These are phyloP conservation scores for Lepidocyrtoides sp. DNA, from an alignment of 2,888 invertebrate genomes.

Conservation along the genomic window DNA sequence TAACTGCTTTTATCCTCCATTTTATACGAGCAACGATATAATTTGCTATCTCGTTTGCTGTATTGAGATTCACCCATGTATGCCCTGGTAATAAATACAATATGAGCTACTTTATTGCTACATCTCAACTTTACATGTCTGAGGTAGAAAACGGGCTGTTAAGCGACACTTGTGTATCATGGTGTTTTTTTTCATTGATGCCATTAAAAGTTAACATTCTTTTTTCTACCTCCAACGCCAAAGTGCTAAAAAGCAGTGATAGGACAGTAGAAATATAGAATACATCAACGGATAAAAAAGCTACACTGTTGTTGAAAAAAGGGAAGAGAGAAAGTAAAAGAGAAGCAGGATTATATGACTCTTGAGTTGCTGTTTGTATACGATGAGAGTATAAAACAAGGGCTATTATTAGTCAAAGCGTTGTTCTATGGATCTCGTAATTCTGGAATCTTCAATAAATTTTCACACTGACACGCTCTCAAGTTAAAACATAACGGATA, in stretches of 20 bases:
- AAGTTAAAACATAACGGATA: conserved; percentile 28
- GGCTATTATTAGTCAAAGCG: conserved; percentile 27
- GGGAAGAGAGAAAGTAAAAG: no score
- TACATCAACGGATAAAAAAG: conserved; percentile 18
- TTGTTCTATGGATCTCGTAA: conserved; percentile 41
- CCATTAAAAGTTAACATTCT: conserved; percentile 57
- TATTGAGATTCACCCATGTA: conserved; percentile 14
- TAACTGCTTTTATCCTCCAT: not conserved
- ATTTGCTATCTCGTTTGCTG: not conserved
- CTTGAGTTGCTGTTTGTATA: not conserved
- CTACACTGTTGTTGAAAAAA: not conserved
- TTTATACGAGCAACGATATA: not conserved
- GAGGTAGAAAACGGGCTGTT: conserved; percentile 53
- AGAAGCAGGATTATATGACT: not conserved
- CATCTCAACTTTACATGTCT: conserved; percentile 53
- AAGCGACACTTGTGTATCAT: conserved; percentile 32
- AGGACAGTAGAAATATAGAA: not conserved
- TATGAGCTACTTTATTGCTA: conserved; percentile 30
- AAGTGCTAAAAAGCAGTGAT: conserved; percentile 3
- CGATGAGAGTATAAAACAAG: not conserved
- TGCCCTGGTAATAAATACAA: conserved; percentile 1
- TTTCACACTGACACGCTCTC: conserved; percentile 48
- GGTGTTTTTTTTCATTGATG: conserved; percentile 46
- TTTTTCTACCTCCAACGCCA: not conserved
- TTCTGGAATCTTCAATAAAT: conserved; percentile 63